A percentile compares a stretch with the other conserved stretches of the same genome.
Conservation (phyloP, 1,140 invertebrate genomes). For the Charaxes varanes region DNA sequence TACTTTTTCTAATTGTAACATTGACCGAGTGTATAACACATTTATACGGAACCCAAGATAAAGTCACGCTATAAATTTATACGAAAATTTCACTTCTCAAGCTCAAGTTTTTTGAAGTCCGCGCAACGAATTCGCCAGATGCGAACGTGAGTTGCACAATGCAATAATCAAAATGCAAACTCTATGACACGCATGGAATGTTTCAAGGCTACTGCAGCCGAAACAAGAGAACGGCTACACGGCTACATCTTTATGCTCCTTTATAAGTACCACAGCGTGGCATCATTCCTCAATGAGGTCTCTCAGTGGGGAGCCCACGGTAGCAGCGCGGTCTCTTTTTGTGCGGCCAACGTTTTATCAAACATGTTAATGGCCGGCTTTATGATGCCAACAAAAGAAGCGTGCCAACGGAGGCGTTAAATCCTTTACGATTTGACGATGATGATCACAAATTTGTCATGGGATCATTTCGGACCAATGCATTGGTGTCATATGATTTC, state of each 20-base stretch:
- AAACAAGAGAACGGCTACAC: constrained; percentile 25
- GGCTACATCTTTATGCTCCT: constrained; percentile 39
- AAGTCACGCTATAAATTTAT: too few relatives aligned
- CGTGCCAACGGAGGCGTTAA: constrained; percentile 72
- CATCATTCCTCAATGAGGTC: constrained; percentile 49
- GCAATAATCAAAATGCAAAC: constrained; percentile 13
- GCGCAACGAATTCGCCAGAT: constrained; percentile 11
- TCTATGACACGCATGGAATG: constrained; percentile 17
- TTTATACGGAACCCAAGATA: too few relatives aligned
- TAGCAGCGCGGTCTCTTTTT: constrained; percentile 65
- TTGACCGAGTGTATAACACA: too few relatives aligned
- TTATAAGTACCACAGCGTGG: constrained; percentile 58
- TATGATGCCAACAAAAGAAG: constrained; percentile 67
- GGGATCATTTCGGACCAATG: constrained; percentile 40
- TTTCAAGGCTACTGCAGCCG: constrained; percentile 11
- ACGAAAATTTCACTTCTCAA: too few relatives aligned
- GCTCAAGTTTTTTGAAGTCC: too few relatives aligned
- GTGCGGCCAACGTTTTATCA: constrained; percentile 65
- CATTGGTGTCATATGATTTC: constrained; percentile 20
- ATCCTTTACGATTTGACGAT: constrained; percentile 72
- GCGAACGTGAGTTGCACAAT: constrained; percentile 11
- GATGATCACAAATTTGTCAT: constrained; percentile 64
- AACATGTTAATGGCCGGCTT: constrained; percentile 70
- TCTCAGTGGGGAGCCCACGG: constrained; percentile 59
- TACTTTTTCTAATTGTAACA: too few relatives aligned